Evolutionary conservation across 2,797 vertebrate genomes (phyloP).

Genomic region (Sciurus carolinensis): DNA sequence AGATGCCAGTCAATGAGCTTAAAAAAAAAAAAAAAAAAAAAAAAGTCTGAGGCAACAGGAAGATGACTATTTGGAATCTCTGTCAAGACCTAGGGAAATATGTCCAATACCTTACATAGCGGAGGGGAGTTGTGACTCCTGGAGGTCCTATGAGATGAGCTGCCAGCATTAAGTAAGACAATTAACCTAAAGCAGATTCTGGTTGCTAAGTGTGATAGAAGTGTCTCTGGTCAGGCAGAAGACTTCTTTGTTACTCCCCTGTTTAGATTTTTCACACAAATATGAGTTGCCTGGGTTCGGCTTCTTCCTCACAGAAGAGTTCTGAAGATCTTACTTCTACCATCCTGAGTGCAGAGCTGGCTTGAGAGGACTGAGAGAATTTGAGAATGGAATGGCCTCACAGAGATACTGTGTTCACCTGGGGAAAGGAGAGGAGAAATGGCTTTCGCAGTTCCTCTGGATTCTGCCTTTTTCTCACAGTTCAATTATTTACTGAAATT

Average conservation of each 20-base stretch:
- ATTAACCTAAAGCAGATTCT: conserved; percentile 14
- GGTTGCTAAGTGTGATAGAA: neutral
- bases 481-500: conserved; percentile 72
- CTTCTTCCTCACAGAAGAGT: neutral
- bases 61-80: conserved; percentile 1
- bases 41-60: neutral
- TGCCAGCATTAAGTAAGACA: conserved; percentile 25
- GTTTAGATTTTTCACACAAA: neutral
- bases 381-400: neutral
- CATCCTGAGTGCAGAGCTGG: neutral
- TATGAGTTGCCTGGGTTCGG: neutral
- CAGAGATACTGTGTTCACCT: too few relatives aligned
- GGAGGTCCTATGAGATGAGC: neutral
- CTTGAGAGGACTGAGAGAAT: conserved; percentile 34
- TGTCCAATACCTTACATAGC: neutral
- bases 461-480: neutral
- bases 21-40: neutral
- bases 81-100: neutral
- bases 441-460: neutral
- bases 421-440: rapidly evolving
- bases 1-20: conserved; percentile 67
- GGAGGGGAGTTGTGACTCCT: neutral
- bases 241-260: neutral
- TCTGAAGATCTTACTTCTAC: neutral
- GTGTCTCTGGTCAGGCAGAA: conserved; percentile 14